Percentiles rank a stretch among this genome's conserved stretches.
Conservation (phyloP, 1,140 invertebrate genomes). For the Hyles vespertilio region DNA sequence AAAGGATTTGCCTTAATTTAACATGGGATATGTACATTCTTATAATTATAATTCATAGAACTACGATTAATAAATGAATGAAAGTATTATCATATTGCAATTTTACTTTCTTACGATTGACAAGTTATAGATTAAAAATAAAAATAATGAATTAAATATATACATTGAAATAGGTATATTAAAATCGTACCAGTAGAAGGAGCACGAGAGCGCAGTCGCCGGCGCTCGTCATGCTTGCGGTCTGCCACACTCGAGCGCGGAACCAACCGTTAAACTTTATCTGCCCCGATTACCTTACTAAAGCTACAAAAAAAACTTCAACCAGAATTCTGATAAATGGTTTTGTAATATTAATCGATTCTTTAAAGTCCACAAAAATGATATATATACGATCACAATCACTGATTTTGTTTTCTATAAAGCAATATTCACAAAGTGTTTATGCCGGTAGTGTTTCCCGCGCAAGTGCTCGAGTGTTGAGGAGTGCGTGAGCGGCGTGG, state of each 20-base stretch:
- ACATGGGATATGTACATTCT: too few relatives aligned
- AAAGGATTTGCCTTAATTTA: too few relatives aligned
- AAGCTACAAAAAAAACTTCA: slow-evolving; percentile 51
- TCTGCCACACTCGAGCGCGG: slow-evolving; percentile 69
- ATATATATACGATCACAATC: background rate
- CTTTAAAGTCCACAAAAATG: slow-evolving; percentile 2
- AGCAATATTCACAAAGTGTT: background rate
- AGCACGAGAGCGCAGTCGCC: slow-evolving; percentile 57
- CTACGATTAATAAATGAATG: too few relatives aligned
- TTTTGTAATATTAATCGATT: background rate
- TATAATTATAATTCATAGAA: too few relatives aligned
- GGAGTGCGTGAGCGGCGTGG: slow-evolving; percentile 36
- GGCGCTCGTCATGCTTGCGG: slow-evolving; percentile 71
- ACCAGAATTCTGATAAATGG: slow-evolving; percentile 17
- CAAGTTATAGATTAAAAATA: too few relatives aligned
- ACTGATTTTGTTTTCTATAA: background rate
- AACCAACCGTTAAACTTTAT: slow-evolving; percentile 69
- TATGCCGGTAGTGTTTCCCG: slow-evolving; percentile 28
- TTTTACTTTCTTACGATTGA: too few relatives aligned
- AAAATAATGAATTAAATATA: too few relatives aligned
- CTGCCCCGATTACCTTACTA: slow-evolving; percentile 71
- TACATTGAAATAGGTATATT: too few relatives aligned
- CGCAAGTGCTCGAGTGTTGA: slow-evolving; percentile 8
- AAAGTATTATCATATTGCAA: too few relatives aligned
- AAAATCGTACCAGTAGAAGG: slow-evolving; percentile 48